Evolutionary conservation across 2,113 vertebrate genomes (phyloP).

Genomic region (Leptobrachium leishanense): DNA sequence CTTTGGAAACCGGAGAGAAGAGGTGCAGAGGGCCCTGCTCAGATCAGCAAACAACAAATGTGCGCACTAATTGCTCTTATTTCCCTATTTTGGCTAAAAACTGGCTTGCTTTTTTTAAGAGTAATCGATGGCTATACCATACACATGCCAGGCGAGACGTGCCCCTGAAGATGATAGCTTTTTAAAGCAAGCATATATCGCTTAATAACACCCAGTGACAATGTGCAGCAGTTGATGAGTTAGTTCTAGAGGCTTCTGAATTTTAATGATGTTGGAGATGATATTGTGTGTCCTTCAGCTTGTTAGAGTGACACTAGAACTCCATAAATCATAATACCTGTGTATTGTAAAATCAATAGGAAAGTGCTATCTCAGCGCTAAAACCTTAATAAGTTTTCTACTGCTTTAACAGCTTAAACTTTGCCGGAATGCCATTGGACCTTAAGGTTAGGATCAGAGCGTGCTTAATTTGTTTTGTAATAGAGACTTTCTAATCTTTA

Average conservation of each 20-base stretch:
- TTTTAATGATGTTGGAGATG: slow-evolving; percentile 99
- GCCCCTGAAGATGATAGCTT: slow-evolving; percentile 54
- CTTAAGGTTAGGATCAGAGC: slow-evolving; percentile 91
- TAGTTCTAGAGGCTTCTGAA: slow-evolving; percentile 98
- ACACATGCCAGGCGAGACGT: slow-evolving; percentile 50
- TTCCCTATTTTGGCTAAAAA: slow-evolving; percentile 12
- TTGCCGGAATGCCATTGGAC: slow-evolving; percentile 89
- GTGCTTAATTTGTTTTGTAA: slow-evolving; percentile 99
- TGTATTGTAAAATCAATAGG: slow-evolving; percentile 99
- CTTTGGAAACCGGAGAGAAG: too few relatives aligned
- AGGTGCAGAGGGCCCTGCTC: too few relatives aligned
- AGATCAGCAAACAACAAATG: neutral
- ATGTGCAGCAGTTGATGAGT: slow-evolving; percentile 92
- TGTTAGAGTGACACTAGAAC: slow-evolving; percentile 99
- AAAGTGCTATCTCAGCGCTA: slow-evolving; percentile 98
- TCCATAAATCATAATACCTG: slow-evolving; percentile 99
- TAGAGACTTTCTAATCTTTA: slow-evolving; percentile 98
- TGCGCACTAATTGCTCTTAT: slow-evolving; percentile 6
- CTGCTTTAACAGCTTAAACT: slow-evolving; percentile 94
- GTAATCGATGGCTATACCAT: slow-evolving; percentile 13
- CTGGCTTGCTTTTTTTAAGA: slow-evolving; percentile 2
- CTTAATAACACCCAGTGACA: slow-evolving; percentile 75
- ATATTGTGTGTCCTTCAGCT: slow-evolving; percentile 99
- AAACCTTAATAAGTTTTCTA: slow-evolving; percentile 94
- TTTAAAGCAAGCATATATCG: slow-evolving; percentile 59